phyloP scores from a whole-genome alignment of 1,140 invertebrate genomes.

The Solenopsis fugax region DNA sequence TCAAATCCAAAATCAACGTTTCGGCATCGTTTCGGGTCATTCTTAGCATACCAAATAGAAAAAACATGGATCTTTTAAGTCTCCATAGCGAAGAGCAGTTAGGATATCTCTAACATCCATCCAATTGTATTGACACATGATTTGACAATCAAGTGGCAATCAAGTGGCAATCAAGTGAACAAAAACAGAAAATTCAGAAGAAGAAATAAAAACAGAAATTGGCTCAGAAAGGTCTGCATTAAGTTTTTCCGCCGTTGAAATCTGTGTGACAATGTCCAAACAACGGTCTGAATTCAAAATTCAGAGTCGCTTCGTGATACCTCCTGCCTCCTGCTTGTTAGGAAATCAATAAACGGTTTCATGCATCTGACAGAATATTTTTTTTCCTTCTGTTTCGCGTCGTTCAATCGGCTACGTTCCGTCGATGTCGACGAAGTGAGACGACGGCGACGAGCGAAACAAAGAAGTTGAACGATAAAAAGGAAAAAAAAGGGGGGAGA shows the following conservation, averaged over 20 bases:
- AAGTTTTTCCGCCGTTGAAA: not conserved
- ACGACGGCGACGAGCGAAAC: not conserved
- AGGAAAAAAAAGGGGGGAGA: not conserved
- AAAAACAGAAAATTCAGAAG: not conserved
- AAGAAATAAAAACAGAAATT: not conserved
- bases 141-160: too few relatives aligned
- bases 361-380: slow-evolving; percentile 29
- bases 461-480: slow-evolving; percentile 6
- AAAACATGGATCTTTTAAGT: too few relatives aligned
- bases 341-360: slow-evolving; percentile 48
- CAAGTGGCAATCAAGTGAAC: too few relatives aligned
- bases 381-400: not conserved
- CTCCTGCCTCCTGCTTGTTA: slow-evolving; percentile 2
- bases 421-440: not conserved
- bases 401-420: slow-evolving; percentile 17
- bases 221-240: not conserved
- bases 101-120: too few relatives aligned
- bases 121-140: too few relatives aligned
- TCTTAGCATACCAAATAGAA: too few relatives aligned
- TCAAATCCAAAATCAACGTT: too few relatives aligned
- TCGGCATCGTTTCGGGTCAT: too few relatives aligned
- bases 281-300: not conserved
- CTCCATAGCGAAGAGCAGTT: too few relatives aligned
- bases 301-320: not conserved
- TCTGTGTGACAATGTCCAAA: not conserved